Base-by-base conservation (phyloP, 2,113 vertebrate species). In the Salvelinus alpinus region DNA sequence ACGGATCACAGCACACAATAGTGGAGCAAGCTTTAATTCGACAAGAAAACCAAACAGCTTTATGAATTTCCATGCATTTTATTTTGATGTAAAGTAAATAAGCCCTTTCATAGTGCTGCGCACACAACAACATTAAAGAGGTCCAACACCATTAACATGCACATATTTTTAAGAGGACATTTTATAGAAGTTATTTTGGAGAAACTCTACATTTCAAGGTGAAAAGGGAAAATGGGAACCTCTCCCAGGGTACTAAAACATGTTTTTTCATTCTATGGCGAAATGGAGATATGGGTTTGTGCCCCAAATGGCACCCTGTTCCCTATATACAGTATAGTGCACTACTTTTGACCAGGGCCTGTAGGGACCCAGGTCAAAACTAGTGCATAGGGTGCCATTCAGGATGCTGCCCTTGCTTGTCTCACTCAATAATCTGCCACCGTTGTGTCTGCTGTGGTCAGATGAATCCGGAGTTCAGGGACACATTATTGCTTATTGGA, bases 401-500 rank as follows among this genome's bases (percentile, higher is more conserved):
- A 0, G 51, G 51, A 54, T 7, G 16, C 51, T 1, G 16, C 51
- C 14, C 88, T 77, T 74, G 75, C 82, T 80, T 78, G 83, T 87
- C 87, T 92, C 90, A 92, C 87, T 93, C 92, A 91, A 91, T 93
- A 93, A 89, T 91, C 91, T 92, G 91, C 91, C 92, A 92, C 92
- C 89, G 78, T 86, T 84, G 71, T 92, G 93, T 93, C 92, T 94
- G 86, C 87, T 91, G 89, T 89, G 90, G 90, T 93, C 90, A 88
- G 91, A 92, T 90, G 89, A 92, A 88, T 90, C 85, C 76, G 84
- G 88, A 91, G 89, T 92, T 90, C 89, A 81, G 92, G 91, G 90
- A 92, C 89, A 92, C 86, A 87, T 92, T 94, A 93, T 92, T 92
- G 92, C 93, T 94, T 92, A 91, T 92, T 93, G 92, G 90, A 92